Percentiles rank a stretch among this genome's conserved stretches.
These are phyloP conservation scores for Chymomyza procnemis DNA, from an alignment of 2,888 invertebrate species.

Conservation along the genomic window DNA sequence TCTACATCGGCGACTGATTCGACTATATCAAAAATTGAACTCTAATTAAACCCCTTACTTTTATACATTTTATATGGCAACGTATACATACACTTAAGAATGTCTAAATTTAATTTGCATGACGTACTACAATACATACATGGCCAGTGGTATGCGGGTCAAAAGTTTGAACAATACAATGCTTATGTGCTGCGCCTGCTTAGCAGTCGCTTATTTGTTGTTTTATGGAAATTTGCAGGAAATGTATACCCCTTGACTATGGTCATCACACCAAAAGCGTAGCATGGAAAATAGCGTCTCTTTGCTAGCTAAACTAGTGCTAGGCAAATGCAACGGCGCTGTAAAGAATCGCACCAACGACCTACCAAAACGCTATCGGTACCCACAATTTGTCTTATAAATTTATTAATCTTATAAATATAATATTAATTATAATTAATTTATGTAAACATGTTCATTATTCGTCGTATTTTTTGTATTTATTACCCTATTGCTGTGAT, in stretches of 20 bases:
- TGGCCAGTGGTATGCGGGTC: not conserved
- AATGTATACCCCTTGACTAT: too few relatives aligned
- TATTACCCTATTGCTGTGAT: not conserved
- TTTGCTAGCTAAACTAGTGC: too few relatives aligned
- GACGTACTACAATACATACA: not conserved
- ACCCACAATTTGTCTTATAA: not conserved
- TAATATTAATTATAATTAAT: too few relatives aligned
- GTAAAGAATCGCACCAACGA: too few relatives aligned
- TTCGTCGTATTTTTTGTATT: not conserved
- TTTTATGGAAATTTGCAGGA: too few relatives aligned
- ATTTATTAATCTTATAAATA: not conserved
- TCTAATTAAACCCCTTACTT: not conserved
- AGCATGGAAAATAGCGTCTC: too few relatives aligned
- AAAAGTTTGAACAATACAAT: not conserved
- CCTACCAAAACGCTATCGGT: too few relatives aligned
- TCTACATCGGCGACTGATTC: not conserved
- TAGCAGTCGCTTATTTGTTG: not conserved
- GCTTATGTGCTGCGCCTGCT: not conserved
- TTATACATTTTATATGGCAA: not conserved
- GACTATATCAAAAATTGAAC: not conserved
- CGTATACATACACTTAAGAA: not conserved
- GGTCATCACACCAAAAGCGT: too few relatives aligned
- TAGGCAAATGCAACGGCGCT: too few relatives aligned
- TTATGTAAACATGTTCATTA: not conserved
- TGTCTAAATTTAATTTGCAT: not conserved